These are phyloP conservation scores for Coenonympha glycerion DNA, from an alignment of 2,888 invertebrate species.

Conservation along the genomic window DNA sequence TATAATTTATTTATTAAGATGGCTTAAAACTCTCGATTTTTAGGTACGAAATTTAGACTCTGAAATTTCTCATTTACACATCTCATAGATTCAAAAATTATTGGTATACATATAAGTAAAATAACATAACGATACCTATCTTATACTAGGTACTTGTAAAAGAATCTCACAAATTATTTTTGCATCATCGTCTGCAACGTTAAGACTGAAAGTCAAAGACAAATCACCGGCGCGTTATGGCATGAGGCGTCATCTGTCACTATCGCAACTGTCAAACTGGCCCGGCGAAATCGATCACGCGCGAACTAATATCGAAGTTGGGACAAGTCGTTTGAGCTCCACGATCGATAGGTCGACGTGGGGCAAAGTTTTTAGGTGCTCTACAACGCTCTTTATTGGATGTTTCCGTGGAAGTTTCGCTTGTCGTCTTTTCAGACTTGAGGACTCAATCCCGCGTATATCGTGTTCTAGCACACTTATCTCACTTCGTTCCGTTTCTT, in stretches of 20 bases:
- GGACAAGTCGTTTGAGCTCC: conserved; percentile 36
- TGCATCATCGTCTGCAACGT: conserved; percentile 1
- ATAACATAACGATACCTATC: no score
- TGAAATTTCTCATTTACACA: no score
- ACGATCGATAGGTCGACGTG: conserved; percentile 33
- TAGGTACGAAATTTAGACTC: no score
- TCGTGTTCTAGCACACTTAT: conserved; percentile 32
- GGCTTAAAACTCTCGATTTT: no score
- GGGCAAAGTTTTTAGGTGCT: conserved; percentile 54
- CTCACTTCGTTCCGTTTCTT: conserved; percentile 13
- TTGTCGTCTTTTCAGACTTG: conserved; percentile 49
- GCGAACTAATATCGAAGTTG: conserved; percentile 73
- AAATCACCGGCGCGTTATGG: conserved; percentile 67
- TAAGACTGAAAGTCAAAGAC: conserved; percentile 57
- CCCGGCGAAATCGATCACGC: conserved; percentile 69
- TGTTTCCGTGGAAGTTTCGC: conserved; percentile 59
- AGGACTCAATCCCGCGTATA: conserved; percentile 44
- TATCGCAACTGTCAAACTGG: conserved; percentile 70
- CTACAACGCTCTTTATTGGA: conserved; percentile 60
- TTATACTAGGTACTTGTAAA: no score
- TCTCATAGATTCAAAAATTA: no score
- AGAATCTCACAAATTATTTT: not conserved
- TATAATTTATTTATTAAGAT: no score
- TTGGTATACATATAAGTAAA: no score
- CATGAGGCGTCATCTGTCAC: conserved; percentile 69